These are phyloP conservation scores for Oncorhynchus kisutch DNA, from an alignment of 2,113 vertebrate genomes.

Conservation along the genomic window DNA sequence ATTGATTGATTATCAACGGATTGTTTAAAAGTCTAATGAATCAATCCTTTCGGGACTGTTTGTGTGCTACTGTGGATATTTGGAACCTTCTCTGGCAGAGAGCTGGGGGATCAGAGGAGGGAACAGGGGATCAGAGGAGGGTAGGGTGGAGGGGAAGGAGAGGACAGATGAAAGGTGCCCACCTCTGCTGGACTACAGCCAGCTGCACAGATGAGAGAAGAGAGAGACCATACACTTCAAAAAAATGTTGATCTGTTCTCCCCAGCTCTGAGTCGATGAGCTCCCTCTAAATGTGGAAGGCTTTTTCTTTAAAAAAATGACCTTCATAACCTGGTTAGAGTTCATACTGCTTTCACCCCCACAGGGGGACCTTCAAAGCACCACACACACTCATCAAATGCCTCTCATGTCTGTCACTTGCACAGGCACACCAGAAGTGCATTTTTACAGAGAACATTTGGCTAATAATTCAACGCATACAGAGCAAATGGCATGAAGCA, in stretches of 20 bases:
- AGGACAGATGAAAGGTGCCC: not conserved
- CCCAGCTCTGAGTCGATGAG: no score
- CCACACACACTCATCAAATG: not conserved
- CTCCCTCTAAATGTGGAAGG: not conserved
- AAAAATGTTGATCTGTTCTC: not conserved
- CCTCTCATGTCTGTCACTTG: not conserved
- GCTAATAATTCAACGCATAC: no score
- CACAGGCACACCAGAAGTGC: not conserved
- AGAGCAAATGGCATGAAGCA: no score
- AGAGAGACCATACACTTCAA: not conserved
- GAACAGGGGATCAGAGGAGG: not conserved
- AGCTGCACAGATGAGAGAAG: no score
- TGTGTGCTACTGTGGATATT: no score
- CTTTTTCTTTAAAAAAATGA: not conserved
- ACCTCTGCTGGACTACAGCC: not conserved
- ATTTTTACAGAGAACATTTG: no score
- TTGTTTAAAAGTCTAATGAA: no score
- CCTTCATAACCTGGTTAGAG: slow-evolving; percentile 1
- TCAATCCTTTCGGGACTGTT: no score
- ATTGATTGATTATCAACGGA: no score
- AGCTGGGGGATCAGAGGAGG: not conserved
- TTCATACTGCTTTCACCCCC: not conserved
- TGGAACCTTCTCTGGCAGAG: not conserved
- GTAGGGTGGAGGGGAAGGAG: not conserved
- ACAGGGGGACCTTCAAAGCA: not conserved